Base-by-base conservation (phyloP, 2,888 invertebrate species). In the Oegoconia quadripuncta region DNA sequence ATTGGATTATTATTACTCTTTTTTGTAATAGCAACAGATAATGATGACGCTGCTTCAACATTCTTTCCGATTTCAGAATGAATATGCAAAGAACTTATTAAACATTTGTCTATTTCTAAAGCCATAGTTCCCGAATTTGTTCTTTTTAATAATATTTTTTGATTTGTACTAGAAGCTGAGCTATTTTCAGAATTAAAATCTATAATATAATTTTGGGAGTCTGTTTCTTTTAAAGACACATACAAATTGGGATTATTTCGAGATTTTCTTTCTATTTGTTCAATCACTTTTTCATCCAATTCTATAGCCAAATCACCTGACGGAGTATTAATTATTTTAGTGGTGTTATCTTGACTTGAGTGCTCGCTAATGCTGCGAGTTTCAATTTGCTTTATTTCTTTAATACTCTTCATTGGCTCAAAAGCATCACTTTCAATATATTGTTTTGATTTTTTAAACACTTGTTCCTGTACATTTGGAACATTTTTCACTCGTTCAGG, bases 271-370 rank as follows among this genome's bases (percentile, higher is more conserved):
- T 68, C 58, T 27, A 77, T 55, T 14, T 59, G 15, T 15, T 58
- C 47, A 14, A 67, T 43, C 4, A 63, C 40, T n/a, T 59, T 48
- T 46, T 71, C 55, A 44, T 74, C 60, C 41, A 74, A 41, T 16
- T 60, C 64, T 22, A 73, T 52, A 3, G 50, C 47, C 13, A 72
- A 46, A 20, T 52, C 48, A 11, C 64, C 70, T 9, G 70, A 65
- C 12, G 48, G 35, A 12, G 63, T 62, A 42, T 51, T 50, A 12
- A 46, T 53, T 9, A 71, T 34, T 42, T 59, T 46, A 3, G 53
- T 48, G 9, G 4, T 2, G 2, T 25, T 5, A 25, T 11, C 11
- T 11, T 4, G 6, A 11, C 5, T 9, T n/a, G 11, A 11, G n/a
- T 9, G 4, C 4, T 12, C n/a, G n/a, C 11, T 9, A 11, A 11